Percentiles rank a stretch among this genome's conserved stretches.
phyloP scores from a whole-genome alignment of 2,113 vertebrate genomes.

The Chionis minor region DNA sequence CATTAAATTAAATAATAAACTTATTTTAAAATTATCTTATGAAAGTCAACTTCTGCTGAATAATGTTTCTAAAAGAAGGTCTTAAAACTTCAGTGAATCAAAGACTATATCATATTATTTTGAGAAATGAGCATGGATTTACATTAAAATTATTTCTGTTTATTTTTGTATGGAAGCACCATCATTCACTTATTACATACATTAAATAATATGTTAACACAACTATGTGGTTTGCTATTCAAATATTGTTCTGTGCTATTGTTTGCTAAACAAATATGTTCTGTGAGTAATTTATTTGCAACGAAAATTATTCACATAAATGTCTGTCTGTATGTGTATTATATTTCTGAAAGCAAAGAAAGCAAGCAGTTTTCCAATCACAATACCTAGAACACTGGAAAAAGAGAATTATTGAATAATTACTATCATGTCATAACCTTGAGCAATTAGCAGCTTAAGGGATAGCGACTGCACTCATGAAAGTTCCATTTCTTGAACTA shows the following conservation, averaged over 20 bases:
- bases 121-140: background rate
- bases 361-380: background rate
- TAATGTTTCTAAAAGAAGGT: background rate
- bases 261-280: background rate
- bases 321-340: background rate
- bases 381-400: background rate
- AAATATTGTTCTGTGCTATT: too few relatives aligned
- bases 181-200: background rate
- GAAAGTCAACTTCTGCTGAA: background rate
- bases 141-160: background rate
- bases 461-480: background rate
- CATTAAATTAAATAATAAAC: background rate
- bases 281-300: background rate
- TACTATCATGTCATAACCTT: background rate
- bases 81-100: background rate
- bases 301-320: background rate
- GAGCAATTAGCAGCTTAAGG: background rate
- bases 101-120: background rate
- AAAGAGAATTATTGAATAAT: background rate
- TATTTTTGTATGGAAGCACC: background rate
- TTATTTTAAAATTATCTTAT: background rate
- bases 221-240: background rate
- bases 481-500: background rate
- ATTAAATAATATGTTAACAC: background rate
- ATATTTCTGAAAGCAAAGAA: background rate